Base-by-base conservation (phyloP, 2,888 invertebrate species). In the Epinotia brunnichana region DNA sequence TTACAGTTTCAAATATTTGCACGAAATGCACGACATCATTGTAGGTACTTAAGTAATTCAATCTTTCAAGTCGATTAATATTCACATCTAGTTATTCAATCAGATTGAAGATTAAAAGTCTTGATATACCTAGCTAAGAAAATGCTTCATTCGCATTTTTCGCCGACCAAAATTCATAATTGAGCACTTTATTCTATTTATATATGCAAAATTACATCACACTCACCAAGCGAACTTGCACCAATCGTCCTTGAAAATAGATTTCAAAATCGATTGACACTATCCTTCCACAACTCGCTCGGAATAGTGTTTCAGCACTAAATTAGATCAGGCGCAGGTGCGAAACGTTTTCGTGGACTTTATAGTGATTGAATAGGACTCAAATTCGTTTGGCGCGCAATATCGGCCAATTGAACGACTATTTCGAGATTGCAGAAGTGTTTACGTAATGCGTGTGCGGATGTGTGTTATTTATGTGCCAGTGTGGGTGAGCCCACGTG, bases 291-390 rank as follows among this genome's bases (percentile, higher is more conserved):
- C 61, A 44, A 41, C 3, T 41, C 61, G 21, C 61, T n/a, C 17
- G 56, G 51, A 64, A 70, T 61, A 67, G 54, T 64, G 51, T 60
- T 66, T 54, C 67, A 67, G 66, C 66, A 56, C 67, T 67, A 67
- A 72, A 72, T 72, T 68, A 68, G 67, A 72, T 72, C 72, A 29
- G 54, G 62, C 67, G 11, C 72, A 72, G 72, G 72, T 72, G 72
- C 44, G 15, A 72, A 62, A 11, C 24, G 61, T 21, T 61, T 61
- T 15, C 35, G 35, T 48, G 39, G 35, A 62, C 67, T 48, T 62
- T 68, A 62, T 56, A 19, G 13, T 4, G 10, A 62, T 56, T 11
- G 56, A 29, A 17, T 68, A 51, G 17, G 29, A 35, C 24, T 61
- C n/a, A 56, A 35, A 56, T 61, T 72, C 35, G 61, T 35, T 35